Evolutionary conservation across 2,113 vertebrate species (phyloP).

Genomic region (Mobula hypostoma): DNA sequence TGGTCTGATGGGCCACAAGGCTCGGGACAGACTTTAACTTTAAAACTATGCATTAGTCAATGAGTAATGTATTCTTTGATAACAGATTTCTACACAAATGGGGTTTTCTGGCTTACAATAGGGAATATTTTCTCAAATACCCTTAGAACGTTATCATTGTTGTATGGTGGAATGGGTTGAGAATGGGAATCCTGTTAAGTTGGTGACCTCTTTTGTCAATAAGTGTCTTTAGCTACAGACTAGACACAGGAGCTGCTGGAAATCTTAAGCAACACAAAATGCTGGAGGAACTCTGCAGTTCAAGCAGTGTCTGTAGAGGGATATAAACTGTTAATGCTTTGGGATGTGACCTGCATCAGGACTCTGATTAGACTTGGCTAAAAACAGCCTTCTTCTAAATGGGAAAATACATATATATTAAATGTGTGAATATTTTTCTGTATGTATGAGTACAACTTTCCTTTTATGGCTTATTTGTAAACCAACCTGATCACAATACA

Average conservation of each 20-base stretch:
- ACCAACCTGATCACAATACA: background rate
- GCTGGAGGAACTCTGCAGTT: too few species aligned
- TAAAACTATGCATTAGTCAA: too few species aligned
- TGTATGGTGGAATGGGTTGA: background rate
- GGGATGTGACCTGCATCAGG: too few species aligned
- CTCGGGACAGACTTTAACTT: too few species aligned
- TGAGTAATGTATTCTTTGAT: background rate
- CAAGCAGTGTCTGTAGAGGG: too few species aligned
- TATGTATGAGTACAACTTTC: background rate
- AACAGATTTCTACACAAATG: background rate
- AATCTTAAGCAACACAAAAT: too few species aligned
- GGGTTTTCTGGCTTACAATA: background rate
- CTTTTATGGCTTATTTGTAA: background rate
- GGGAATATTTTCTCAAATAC: background rate
- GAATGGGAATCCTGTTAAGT: background rate
- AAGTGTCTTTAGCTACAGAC: too few species aligned
- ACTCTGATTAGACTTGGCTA: too few species aligned
- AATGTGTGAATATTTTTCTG: background rate
- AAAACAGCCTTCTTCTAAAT: background rate
- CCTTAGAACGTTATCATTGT: background rate
- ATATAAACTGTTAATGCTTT: too few species aligned
- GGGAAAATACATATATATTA: background rate
- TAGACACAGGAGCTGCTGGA: too few species aligned
- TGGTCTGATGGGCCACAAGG: too few species aligned
- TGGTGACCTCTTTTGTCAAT: background rate